Conservation (phyloP, 1,140 invertebrate genomes). For the Linepithema humile region DNA sequence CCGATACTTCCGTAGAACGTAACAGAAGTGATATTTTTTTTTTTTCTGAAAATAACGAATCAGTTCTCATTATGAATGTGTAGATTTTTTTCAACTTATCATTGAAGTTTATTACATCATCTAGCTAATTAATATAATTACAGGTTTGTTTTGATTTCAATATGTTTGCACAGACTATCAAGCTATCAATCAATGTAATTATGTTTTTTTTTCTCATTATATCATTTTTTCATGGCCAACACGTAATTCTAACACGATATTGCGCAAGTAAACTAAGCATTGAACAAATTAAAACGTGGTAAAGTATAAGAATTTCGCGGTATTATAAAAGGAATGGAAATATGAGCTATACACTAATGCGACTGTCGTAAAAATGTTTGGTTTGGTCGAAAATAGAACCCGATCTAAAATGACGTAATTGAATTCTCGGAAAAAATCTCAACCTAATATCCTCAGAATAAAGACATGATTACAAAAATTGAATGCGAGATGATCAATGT, state of each 20-base stretch:
- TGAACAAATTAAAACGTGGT: no score
- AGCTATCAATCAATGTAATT: not conserved
- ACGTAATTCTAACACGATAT: slow-evolving; percentile 6
- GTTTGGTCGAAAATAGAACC: not conserved
- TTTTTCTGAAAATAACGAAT: not conserved
- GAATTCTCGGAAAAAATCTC: not conserved
- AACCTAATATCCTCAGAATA: not conserved
- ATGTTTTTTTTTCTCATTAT: slow-evolving; percentile 24
- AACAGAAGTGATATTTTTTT: not conserved
- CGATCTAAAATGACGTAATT: not conserved
- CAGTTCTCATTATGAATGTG: not conserved
- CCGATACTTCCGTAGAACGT: not conserved
- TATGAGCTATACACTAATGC: not conserved
- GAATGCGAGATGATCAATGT: not conserved
- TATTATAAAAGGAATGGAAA: not conserved
- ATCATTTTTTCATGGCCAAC: slow-evolving; percentile 13
- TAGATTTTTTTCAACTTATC: not conserved
- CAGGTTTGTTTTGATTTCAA: not conserved
- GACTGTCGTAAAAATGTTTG: not conserved
- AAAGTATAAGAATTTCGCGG: not conserved
- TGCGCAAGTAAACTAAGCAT: slow-evolving; percentile 22
- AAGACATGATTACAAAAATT: not conserved
- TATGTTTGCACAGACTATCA: not conserved
- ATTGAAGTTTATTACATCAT: slow-evolving; percentile 19
- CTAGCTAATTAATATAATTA: not conserved